Evolutionary conservation across 2,888 invertebrate species (phyloP).

Genomic region (Mayetiola destructor): DNA sequence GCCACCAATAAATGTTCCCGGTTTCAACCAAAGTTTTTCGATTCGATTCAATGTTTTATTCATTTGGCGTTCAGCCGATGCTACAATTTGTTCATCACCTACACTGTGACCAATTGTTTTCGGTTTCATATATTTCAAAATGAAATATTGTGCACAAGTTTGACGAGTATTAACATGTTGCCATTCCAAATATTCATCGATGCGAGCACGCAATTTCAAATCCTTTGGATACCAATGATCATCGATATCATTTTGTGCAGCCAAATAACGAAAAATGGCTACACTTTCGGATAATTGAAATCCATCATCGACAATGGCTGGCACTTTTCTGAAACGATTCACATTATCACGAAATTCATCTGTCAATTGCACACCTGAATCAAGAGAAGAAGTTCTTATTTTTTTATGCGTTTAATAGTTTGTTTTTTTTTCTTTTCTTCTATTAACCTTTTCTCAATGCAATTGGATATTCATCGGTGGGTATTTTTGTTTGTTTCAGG

Average conservation of each 20-base stretch:
- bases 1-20: slow-evolving; percentile 41
- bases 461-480: slow-evolving; percentile 47
- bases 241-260: slow-evolving; percentile 38
- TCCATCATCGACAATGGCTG: slow-evolving; percentile 51
- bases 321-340: slow-evolving; percentile 47
- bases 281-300: slow-evolving; percentile 52
- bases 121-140: slow-evolving; percentile 39
- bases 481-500: slow-evolving; percentile 48
- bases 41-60: slow-evolving; percentile 42
- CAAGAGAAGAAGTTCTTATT: neutral
- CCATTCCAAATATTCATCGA: slow-evolving; percentile 62
- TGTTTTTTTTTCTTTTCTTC: slow-evolving; percentile 20
- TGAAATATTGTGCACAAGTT: slow-evolving; percentile 44
- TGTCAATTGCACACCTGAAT: slow-evolving; percentile 46
- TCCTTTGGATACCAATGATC: slow-evolving; percentile 57
- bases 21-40: slow-evolving; percentile 38
- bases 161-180: slow-evolving; percentile 39
- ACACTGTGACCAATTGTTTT: slow-evolving; percentile 18
- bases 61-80: slow-evolving; percentile 35
- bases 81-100: slow-evolving; percentile 2
- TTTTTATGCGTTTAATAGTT: neutral
- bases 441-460: slow-evolving; percentile 47
- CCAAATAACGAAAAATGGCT: slow-evolving; percentile 52
- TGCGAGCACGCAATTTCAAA: slow-evolving; percentile 40
- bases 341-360: slow-evolving; percentile 43